phyloP scores from a whole-genome alignment of 2,113 vertebrate genomes.

The Tringa solitaria region DNA sequence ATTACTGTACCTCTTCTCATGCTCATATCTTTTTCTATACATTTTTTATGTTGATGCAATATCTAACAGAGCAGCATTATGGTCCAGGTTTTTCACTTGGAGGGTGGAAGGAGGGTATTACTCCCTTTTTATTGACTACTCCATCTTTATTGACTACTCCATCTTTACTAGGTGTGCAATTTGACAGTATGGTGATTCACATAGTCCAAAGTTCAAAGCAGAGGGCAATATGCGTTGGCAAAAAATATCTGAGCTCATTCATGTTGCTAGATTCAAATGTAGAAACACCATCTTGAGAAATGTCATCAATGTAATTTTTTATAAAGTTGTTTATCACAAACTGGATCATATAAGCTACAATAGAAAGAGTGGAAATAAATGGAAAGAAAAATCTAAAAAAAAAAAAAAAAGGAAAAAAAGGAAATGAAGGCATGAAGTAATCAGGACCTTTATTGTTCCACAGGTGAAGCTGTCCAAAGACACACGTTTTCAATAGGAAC shows the following conservation, averaged over 20 bases:
- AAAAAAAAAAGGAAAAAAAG: fast-evolving
- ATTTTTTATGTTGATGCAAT: background rate
- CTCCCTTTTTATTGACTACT: background rate
- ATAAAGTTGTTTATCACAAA: background rate
- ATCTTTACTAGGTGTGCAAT: background rate
- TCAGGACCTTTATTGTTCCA: background rate
- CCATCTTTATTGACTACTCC: background rate
- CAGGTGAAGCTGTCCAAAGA: background rate
- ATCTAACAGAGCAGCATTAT: background rate
- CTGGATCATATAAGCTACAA: background rate
- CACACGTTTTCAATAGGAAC: background rate
- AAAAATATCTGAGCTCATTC: background rate
- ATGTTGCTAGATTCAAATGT: background rate
- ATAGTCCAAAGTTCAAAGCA: background rate
- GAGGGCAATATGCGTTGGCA: background rate
- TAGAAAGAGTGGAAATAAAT: background rate
- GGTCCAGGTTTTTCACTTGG: background rate
- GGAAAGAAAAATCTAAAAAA: background rate
- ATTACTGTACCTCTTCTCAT: background rate
- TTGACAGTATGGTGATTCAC: background rate
- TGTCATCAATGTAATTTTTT: background rate
- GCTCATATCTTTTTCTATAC: background rate
- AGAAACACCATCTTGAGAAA: background rate
- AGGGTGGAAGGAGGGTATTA: background rate
- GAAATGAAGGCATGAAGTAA: background rate